Conservation (phyloP, 1,140 invertebrate species). For the Trachymyrmex septentrionalis region DNA sequence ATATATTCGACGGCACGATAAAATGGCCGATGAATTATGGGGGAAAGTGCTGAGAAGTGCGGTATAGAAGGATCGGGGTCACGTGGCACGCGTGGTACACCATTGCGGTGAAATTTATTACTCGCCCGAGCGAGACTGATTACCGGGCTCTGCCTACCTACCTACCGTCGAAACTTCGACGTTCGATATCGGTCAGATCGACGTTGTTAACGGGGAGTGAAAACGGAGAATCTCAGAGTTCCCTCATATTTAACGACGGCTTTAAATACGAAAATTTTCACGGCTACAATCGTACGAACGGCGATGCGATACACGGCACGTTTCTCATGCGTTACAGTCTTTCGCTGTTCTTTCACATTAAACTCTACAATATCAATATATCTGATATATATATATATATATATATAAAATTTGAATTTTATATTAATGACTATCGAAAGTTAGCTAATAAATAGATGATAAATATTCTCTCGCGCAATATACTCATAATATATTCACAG, state of each 20-base stretch:
- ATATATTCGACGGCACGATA: constrained; percentile 75
- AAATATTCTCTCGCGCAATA: not conserved
- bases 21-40: constrained; percentile 76
- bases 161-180: constrained; percentile 61
- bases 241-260: constrained; percentile 30
- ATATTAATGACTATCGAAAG: not conserved
- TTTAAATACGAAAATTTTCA: constrained; percentile 25
- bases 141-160: constrained; percentile 69
- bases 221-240: constrained; percentile 28
- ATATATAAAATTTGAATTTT: constrained; percentile 26
- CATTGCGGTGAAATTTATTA: constrained; percentile 78
- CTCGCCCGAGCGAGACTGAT: constrained; percentile 73
- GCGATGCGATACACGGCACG: not conserved
- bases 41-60: constrained; percentile 54
- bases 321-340: not conserved
- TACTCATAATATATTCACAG: not conserved
- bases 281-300: not conserved
- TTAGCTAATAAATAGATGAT: constrained; percentile 17
- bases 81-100: constrained; percentile 69
- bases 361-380: not conserved
- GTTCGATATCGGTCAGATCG: constrained; percentile 47
- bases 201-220: constrained; percentile 56
- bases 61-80: constrained; percentile 65
- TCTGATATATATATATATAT: not conserved
- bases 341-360: not conserved